Percentiles rank a stretch among this genome's conserved stretches.
Conservation (phyloP, 2,113 vertebrate genomes). For the Ploceus nigricollis region DNA sequence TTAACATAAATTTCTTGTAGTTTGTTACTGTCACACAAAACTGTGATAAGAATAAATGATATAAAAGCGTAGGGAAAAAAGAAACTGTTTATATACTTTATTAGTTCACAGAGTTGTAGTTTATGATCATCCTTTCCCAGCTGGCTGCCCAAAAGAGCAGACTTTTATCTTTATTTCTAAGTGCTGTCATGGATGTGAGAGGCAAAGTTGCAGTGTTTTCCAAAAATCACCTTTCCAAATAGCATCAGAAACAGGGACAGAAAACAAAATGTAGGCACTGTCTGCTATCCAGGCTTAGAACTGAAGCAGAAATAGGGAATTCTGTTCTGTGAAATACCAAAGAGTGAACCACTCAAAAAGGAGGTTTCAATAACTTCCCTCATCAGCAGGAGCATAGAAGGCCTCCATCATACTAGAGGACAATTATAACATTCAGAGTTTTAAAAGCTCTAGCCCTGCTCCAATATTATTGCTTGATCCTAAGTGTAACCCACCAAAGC, state of each 20-base stretch:
- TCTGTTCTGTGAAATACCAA: not conserved
- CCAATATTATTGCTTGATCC: not conserved
- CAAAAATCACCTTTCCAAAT: not conserved
- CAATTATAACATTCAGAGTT: not conserved
- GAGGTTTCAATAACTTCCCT: not conserved
- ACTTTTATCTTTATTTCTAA: not conserved
- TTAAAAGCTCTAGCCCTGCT: not conserved
- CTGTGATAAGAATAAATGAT: not conserved
- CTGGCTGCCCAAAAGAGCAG: not conserved
- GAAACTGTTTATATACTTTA: not conserved
- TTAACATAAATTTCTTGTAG: not conserved
- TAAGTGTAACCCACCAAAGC: not conserved
- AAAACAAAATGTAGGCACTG: not conserved
- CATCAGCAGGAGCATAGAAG: not conserved
- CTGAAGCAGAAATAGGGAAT: not conserved
- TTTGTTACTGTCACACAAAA: not conserved
- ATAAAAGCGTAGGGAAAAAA: not conserved
- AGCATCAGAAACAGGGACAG: not conserved
- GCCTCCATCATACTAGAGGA: not conserved
- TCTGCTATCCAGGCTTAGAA: not conserved
- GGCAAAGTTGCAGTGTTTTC: not conserved
- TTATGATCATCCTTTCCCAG: not conserved
- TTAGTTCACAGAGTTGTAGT: not conserved
- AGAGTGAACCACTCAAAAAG: not conserved
- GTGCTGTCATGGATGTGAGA: not conserved